A percentile compares a stretch with the other conserved stretches of the same genome.
Evolutionary conservation across 2,797 vertebrate genomes (phyloP).

Genomic region (Catamblyrhynchus diadema): DNA sequence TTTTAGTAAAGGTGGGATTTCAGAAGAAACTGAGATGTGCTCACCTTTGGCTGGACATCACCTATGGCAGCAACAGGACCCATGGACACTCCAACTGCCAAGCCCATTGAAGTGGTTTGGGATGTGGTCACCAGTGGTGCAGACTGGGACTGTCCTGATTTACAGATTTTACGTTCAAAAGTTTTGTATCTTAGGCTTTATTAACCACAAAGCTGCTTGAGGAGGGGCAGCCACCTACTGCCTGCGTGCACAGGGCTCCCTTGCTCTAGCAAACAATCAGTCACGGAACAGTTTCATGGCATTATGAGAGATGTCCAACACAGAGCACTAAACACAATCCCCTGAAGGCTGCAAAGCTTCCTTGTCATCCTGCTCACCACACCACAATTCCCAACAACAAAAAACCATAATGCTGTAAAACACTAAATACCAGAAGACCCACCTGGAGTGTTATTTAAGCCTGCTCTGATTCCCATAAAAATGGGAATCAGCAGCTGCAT

Average conservation of each 20-base stretch:
- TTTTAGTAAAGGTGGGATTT: background rate
- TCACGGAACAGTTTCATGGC: background rate
- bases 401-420: background rate
- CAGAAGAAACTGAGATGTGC: background rate
- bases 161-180: background rate
- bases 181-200: background rate
- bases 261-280: background rate
- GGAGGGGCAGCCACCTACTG: background rate
- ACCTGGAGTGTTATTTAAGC: background rate
- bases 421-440: background rate
- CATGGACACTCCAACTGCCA: fast-evolving
- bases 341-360: background rate
- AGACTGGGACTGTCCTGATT: background rate
- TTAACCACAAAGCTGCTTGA: background rate
- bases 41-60: background rate
- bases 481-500: background rate
- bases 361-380: background rate
- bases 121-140: background rate
- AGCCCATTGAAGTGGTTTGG: background rate
- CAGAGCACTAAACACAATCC: background rate
- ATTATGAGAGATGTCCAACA: background rate
- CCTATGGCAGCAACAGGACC: background rate
- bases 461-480: background rate
- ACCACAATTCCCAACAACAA: background rate
- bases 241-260: background rate